Evolutionary conservation across 2,797 vertebrate genomes (phyloP).

Genomic region (Tolypeutes matacus): DNA sequence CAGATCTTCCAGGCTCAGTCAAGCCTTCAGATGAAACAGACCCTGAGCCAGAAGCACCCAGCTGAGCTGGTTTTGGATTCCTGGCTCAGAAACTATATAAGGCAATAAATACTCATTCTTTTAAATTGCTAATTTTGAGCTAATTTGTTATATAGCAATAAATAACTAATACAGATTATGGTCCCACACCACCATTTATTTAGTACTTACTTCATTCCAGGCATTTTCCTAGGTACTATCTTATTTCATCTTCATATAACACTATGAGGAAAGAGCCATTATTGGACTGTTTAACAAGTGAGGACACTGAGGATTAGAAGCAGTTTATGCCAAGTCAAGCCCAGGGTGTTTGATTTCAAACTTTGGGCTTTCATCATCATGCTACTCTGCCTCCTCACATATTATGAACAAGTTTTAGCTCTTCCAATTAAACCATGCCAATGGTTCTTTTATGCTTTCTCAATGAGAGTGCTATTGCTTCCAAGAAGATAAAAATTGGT

Average conservation of each 20-base stretch:
- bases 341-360: not conserved
- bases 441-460: not conserved
- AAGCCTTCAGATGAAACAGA: no score
- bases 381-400: fast-evolving
- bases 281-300: not conserved
- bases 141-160: not conserved
- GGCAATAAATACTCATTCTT: not conserved
- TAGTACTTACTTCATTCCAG: not conserved
- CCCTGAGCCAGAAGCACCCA: not conserved
- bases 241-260: not conserved
- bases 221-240: not conserved
- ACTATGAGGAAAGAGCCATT: not conserved
- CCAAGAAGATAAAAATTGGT: not conserved
- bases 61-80: not conserved
- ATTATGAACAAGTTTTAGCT: not conserved
- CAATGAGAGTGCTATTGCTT: fast-evolving
- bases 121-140: not conserved
- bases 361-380: not conserved
- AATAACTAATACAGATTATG: not conserved
- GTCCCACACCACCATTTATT: not conserved
- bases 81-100: not conserved
- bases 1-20: no score
- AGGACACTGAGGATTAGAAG: not conserved
- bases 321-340: not conserved
- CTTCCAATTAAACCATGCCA: no score